Evolutionary conservation across 2,113 vertebrate genomes (phyloP), one percentile per base, ranked within the genome.

Genomic region (Tenebrosternarchus preto): DNA sequence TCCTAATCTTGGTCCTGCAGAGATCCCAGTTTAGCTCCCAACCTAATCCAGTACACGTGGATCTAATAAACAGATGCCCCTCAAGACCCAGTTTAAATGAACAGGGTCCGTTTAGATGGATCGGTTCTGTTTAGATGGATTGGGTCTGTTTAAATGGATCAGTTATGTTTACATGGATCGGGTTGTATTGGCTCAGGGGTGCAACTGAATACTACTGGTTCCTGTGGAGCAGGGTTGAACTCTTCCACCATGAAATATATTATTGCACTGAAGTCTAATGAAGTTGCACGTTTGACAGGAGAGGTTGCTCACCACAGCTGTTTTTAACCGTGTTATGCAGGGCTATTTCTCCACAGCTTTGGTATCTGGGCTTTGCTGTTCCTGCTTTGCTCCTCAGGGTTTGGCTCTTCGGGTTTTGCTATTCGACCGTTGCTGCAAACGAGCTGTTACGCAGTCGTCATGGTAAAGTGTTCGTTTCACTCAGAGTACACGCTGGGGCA

Each of bases 401-500:
- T n/a, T n/a, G n/a, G n/a, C 33, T 36, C 3, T 36, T 36, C 33
- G 6, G 33, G 33, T 36, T 36, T 36, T 36, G 33, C 6, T 50
- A 15, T 50, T 12, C 11, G 12, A 50, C 12, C 1, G 43, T n/a
- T n/a, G n/a, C n/a, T 4, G 6, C 3, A 46, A 8, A 53, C 8
- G 69, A 67, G 27, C 33, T 39, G 57, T 20, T 31, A 9, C n/a
- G 50, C 20, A 66, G 27, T 57, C 39, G 43, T 8, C 6, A 36
- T n/a, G 0, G 22, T 0, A 19, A 39, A 43, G 5, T 29, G 19
- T 36, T 60, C 12, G 19, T 16, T 70, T 11, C 43, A n/a, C 6
- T 73, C 50, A 73, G 7, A 31, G 36, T 66, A 31, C 39, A 20
- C 43, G 31, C 25, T 78, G 29, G 92, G 5, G 73, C 78, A 16